A percentile compares a stretch with the other conserved stretches of the same genome.
Evolutionary conservation across 2,797 vertebrate species (phyloP).

Genomic region (Gymnodraco acuticeps): DNA sequence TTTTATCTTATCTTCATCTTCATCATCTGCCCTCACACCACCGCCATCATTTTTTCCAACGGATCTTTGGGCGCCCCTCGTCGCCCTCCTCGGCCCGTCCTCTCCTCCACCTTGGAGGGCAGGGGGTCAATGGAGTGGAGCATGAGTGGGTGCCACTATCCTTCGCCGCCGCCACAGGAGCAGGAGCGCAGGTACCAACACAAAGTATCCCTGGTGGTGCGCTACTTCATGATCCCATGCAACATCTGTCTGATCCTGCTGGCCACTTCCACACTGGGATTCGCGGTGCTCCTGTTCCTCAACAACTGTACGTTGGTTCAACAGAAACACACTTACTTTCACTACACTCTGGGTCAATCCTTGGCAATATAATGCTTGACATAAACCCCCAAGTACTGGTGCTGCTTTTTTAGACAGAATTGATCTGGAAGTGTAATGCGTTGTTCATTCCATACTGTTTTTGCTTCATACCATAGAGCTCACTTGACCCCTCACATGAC

Average conservation of each 20-base stretch:
- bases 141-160: slow-evolving; percentile 91
- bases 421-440: background rate
- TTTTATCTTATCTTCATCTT: slow-evolving; percentile 45
- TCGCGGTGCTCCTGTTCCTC: slow-evolving; percentile 96
- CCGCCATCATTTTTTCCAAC: slow-evolving; percentile 79
- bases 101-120: slow-evolving; percentile 75
- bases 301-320: slow-evolving; percentile 93
- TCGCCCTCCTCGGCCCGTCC: slow-evolving; percentile 70
- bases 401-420: background rate
- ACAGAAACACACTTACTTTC: slow-evolving; percentile 29
- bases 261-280: slow-evolving; percentile 94
- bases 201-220: slow-evolving; percentile 95
- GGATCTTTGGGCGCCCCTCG: slow-evolving; percentile 77
- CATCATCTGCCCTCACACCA: slow-evolving; percentile 38
- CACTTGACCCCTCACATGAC: slow-evolving; percentile 11
- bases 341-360: background rate
- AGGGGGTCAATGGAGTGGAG: slow-evolving; percentile 83
- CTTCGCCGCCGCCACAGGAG: slow-evolving; percentile 85
- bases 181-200: slow-evolving; percentile 92
- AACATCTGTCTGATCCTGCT: slow-evolving; percentile 98
- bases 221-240: slow-evolving; percentile 98
- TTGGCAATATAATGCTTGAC: background rate
- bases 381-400: background rate
- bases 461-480: background rate
- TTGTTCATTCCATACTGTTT: background rate